Conservation (phyloP, 1,140 invertebrate genomes). For the Pseudomyrmex gracilis region DNA sequence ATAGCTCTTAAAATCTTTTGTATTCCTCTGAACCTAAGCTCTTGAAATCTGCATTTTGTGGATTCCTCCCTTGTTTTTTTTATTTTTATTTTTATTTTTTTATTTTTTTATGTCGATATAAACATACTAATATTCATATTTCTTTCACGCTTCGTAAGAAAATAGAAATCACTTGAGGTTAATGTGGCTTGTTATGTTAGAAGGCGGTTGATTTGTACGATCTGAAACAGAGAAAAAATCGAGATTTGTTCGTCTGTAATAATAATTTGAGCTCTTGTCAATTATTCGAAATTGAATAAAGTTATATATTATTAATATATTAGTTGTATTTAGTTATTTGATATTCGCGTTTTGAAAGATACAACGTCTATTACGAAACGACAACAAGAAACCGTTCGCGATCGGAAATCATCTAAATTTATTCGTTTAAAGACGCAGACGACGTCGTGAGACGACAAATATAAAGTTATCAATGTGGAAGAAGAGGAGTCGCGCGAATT, state of each 20-base stretch:
- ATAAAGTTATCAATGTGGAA: slow-evolving; percentile 38
- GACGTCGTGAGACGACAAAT: not conserved
- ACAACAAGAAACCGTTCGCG: not conserved
- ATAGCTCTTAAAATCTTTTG: slow-evolving; percentile 80
- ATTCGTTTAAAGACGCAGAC: not conserved
- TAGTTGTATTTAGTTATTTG: too few species aligned
- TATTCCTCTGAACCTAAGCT: slow-evolving; percentile 78
- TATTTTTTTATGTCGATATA: slow-evolving; percentile 81
- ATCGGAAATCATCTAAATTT: not conserved
- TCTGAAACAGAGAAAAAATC: slow-evolving; percentile 81
- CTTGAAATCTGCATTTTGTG: slow-evolving; percentile 67
- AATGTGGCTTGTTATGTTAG: slow-evolving; percentile 86
- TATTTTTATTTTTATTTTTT: slow-evolving; percentile 62
- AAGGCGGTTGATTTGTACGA: slow-evolving; percentile 86
- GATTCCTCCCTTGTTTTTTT: too few species aligned
- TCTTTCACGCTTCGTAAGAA: slow-evolving; percentile 85
- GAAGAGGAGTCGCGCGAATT: slow-evolving; percentile 39
- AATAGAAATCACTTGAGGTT: slow-evolving; percentile 87
- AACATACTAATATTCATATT: slow-evolving; percentile 84
- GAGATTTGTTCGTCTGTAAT: not conserved
- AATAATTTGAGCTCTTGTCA: not conserved
- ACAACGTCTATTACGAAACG: not conserved
- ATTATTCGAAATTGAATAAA: too few species aligned
- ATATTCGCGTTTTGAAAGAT: not conserved
- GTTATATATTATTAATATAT: too few species aligned